Conservation (phyloP, 2,888 invertebrate genomes). For the Lypha dubia region DNA sequence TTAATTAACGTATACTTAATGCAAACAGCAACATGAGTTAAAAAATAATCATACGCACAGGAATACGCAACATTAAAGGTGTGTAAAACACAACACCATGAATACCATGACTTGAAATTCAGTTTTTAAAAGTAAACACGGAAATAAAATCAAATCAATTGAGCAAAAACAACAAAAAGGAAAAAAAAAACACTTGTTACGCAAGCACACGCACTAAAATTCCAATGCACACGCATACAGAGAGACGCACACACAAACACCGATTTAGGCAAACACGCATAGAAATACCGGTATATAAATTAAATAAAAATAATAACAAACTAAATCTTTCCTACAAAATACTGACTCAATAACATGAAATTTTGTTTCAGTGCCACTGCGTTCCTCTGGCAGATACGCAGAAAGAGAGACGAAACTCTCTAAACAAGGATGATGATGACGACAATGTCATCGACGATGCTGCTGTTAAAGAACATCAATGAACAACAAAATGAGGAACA, state of each 20-base stretch:
- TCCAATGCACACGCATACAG: constrained; percentile 5
- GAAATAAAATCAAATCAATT: constrained; percentile 45
- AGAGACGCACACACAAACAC: constrained; percentile 15
- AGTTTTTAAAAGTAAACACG: not conserved
- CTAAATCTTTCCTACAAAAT: not conserved
- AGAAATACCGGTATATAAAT: constrained; percentile 35
- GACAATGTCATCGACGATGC: constrained; percentile 8
- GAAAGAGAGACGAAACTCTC: not conserved
- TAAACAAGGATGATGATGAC: constrained; percentile 13
- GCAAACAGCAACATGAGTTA: not conserved
- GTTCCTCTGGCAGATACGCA: constrained; percentile 28
- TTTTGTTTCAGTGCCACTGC: constrained; percentile 38
- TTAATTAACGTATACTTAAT: constrained; percentile 21
- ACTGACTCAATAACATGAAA: not conserved
- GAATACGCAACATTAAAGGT: constrained; percentile 8
- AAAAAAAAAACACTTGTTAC: constrained; percentile 68
- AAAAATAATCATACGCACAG: constrained; percentile 46
- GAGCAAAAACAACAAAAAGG: constrained; percentile 31
- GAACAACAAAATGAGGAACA: not conserved
- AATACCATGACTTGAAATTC: not conserved
- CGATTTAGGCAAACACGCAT: not conserved
- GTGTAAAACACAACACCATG: not conserved
- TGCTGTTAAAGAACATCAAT: constrained; percentile 17
- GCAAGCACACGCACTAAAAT: constrained; percentile 65
- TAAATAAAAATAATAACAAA: not conserved